These are phyloP conservation scores for Drosophila fulvimacula DNA, from an alignment of 2,888 invertebrate genomes.

Conservation along the genomic window DNA sequence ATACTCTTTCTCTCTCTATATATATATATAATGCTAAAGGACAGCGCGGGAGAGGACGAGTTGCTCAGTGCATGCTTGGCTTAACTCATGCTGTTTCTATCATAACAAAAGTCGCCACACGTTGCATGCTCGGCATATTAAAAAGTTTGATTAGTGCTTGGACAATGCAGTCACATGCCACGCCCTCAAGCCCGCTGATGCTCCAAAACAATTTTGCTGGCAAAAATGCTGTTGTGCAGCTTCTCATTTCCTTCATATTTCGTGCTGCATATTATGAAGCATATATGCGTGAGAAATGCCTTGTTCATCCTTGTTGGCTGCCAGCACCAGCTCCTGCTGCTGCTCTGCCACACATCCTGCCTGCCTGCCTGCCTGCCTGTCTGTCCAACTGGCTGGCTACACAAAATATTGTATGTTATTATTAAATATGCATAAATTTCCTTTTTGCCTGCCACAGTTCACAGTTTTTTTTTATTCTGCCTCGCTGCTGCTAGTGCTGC, in stretches of 20 bases:
- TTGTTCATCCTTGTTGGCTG: slow-evolving; percentile 55
- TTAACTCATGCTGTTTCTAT: slow-evolving; percentile 37
- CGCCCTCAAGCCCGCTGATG: background rate
- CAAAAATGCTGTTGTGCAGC: slow-evolving; percentile 46
- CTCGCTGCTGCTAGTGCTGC: slow-evolving; percentile 12
- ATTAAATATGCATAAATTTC: slow-evolving; percentile 78
- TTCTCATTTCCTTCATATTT: slow-evolving; percentile 27
- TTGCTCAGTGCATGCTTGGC: background rate
- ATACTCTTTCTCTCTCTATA: background rate
- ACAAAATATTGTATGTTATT: slow-evolving; percentile 65
- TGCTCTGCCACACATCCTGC: slow-evolving; percentile 8
- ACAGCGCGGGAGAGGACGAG: background rate
- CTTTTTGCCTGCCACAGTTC: slow-evolving; percentile 51
- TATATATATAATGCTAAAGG: too few species aligned
- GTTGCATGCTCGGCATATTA: slow-evolving; percentile 71
- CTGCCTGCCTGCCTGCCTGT: slow-evolving; percentile 3
- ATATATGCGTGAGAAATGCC: slow-evolving; percentile 76
- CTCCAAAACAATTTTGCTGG: slow-evolving; percentile 62
- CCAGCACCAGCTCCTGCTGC: slow-evolving; percentile 11
- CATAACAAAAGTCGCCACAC: slow-evolving; percentile 73
- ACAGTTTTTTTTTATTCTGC: slow-evolving; percentile 16
- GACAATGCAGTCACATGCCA: slow-evolving; percentile 27
- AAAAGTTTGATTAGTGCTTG: slow-evolving; percentile 75
- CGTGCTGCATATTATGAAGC: slow-evolving; percentile 55
- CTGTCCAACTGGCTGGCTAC: slow-evolving; percentile 19